Evolutionary conservation across 2,797 vertebrate genomes (phyloP).

Genomic region (Scleropages formosus): DNA sequence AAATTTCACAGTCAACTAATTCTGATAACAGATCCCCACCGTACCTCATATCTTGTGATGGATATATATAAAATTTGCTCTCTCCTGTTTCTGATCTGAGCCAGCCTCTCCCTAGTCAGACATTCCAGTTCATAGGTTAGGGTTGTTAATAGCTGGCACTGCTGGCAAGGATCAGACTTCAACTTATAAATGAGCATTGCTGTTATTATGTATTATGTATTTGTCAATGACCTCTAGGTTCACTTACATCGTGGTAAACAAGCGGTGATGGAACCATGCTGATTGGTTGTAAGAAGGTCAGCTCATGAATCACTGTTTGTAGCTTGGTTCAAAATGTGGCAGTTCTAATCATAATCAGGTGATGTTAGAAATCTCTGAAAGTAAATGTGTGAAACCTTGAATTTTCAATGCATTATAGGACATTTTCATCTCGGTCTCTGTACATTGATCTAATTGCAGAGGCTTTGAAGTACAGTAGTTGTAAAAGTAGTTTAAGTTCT

Average conservation of each 20-base stretch:
- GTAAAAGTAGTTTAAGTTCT: slow-evolving; percentile 44
- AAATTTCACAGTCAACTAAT: not conserved
- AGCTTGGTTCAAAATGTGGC: not conserved
- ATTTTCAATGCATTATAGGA: not conserved
- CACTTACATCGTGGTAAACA: not conserved
- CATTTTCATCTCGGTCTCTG: slow-evolving; percentile 9
- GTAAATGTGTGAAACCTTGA: not conserved
- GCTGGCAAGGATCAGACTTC: not conserved
- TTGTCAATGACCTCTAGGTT: not conserved
- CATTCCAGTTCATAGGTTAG: slow-evolving; percentile 2
- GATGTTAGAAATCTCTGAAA: not conserved
- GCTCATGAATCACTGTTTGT: not conserved
- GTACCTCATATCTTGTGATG: not conserved
- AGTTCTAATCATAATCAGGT: not conserved
- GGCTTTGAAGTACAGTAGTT: slow-evolving; percentile 26
- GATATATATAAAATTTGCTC: slow-evolving; percentile 22
- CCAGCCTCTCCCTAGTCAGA: not conserved
- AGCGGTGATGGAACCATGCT: not conserved
- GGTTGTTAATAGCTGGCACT: not conserved
- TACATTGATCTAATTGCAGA: slow-evolving; percentile 23
- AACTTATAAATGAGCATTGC: slow-evolving; percentile 4
- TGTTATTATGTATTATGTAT: slow-evolving; percentile 12
- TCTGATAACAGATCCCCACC: not conserved
- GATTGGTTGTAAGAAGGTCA: not conserved
- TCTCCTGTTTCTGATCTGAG: not conserved